These are phyloP conservation scores for Rotaria socialis DNA, from an alignment of 2,888 invertebrate genomes.

Conservation along the genomic window DNA sequence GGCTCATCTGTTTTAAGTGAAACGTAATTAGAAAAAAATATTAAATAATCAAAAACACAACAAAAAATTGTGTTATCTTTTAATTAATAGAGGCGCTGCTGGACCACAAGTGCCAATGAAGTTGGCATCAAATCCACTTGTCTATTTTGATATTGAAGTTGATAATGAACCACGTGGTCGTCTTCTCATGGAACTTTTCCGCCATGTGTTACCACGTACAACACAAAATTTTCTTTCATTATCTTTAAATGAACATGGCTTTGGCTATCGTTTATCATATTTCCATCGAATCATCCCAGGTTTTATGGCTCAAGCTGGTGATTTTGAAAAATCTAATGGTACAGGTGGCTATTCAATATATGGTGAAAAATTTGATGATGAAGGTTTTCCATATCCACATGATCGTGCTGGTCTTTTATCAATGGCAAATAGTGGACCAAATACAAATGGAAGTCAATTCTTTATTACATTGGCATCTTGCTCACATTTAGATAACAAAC, in stretches of 20 bases:
- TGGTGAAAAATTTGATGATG: conserved; percentile 47
- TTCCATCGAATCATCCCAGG: conserved; percentile 47
- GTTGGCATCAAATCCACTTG: conserved; percentile 34
- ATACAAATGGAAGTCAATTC: conserved; percentile 47
- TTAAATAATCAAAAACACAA: too few relatives aligned
- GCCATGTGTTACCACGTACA: conserved; percentile 43
- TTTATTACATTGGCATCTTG: conserved; percentile 44
- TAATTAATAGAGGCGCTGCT: not conserved
- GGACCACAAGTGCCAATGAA: not conserved
- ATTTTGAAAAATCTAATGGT: conserved; percentile 46
- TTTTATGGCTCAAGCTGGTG: conserved; percentile 46
- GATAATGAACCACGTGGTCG: conserved; percentile 43
- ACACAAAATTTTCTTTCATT: conserved; percentile 45
- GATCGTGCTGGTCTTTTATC: conserved; percentile 46
- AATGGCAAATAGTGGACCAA: conserved; percentile 46
- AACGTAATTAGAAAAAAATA: too few relatives aligned
- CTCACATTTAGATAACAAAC: conserved; percentile 46
- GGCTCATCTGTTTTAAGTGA: too few relatives aligned
- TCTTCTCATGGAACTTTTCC: conserved; percentile 40
- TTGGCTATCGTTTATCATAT: conserved; percentile 44
- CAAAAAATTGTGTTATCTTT: too few relatives aligned
- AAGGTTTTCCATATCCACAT: conserved; percentile 41
- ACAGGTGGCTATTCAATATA: conserved; percentile 46
- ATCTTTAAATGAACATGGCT: conserved; percentile 43
- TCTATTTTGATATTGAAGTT: conserved; percentile 45